Conservation (phyloP, 2,888 invertebrate species). For the Drosophila hamatofila region DNA sequence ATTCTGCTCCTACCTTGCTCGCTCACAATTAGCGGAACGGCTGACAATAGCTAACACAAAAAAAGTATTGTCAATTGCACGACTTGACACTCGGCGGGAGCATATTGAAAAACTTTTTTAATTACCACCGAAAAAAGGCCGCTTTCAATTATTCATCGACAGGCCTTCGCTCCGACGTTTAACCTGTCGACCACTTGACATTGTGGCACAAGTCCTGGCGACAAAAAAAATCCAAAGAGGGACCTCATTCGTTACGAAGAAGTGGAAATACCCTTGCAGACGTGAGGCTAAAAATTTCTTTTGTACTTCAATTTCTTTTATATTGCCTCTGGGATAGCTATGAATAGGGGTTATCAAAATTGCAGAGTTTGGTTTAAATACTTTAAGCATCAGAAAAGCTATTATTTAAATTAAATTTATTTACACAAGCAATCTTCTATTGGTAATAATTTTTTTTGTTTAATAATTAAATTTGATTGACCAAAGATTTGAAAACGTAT, state of each 20-base stretch:
- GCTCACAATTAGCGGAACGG: conserved; percentile 52
- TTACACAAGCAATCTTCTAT: too few species aligned
- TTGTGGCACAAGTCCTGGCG: conserved; percentile 16
- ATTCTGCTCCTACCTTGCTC: background rate
- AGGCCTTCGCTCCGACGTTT: conserved; percentile 55
- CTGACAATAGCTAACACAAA: conserved; percentile 49
- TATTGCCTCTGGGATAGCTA: background rate
- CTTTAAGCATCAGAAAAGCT: background rate
- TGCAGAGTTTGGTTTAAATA: background rate
- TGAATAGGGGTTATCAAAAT: background rate
- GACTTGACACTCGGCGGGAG: conserved; percentile 46
- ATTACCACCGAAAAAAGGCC: conserved; percentile 60
- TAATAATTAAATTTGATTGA: too few species aligned
- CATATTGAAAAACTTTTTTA: conserved; percentile 74
- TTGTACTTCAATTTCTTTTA: background rate
- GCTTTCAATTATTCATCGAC: conserved; percentile 77
- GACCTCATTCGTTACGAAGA: background rate
- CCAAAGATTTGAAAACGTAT: too few species aligned
- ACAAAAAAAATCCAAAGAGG: conserved; percentile 1
- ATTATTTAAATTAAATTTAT: too few species aligned
- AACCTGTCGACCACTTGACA: conserved; percentile 73
- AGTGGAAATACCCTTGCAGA: background rate
- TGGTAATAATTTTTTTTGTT: too few species aligned
- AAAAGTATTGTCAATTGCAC: conserved; percentile 58
- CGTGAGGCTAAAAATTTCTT: background rate